Base-by-base conservation (phyloP, 2,888 invertebrate genomes). In the Drosophila anomalipes region DNA sequence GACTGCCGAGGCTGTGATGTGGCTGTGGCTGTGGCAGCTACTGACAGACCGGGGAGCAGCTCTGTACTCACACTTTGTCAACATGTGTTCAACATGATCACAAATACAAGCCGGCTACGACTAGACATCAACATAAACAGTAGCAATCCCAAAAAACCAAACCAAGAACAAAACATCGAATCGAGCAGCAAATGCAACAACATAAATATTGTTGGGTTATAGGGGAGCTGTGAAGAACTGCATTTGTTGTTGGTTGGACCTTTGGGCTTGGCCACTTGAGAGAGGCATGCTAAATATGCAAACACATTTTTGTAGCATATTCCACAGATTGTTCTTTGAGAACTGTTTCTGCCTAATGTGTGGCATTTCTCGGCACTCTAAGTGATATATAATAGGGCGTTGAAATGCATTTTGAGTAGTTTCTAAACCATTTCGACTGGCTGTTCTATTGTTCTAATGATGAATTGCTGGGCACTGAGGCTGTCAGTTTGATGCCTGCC, bases 21-120 rank as follows among this genome's bases (percentile, higher is more conserved):
- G 22, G 22, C 37, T 68, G 70, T 14, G 39, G 77, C 71, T 56
- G 60, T 68, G 64, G 69, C 52, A 73, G 72, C 66, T 44, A 53
- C 52, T 54, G 32, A 49, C 56, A 41, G 63, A 63, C 69, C 62
- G 69, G 61, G 52, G 63, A 70, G 47, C 62, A 63, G 62, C 56
- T 58, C 44, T 64, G 66, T 51, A 39, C 72, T 56, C 70, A 57
- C 75, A 85, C 72, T 90, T 88, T 86, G 86, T 86, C 86, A 86
- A 88, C 86, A 86, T 75, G 71, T 86, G 86, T 86, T 86, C 78
- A 88, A 78, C 90, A 90, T 86, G 86, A 90, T 90, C 86, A 72
- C 69, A 79, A 69, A 78, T 51, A 28, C 78, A 75, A 68, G 74
- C 58, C 73, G 54, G 66, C 74, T 77, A 70, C 70, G 70, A 82